Evolutionary conservation across 2,888 invertebrate genomes (phyloP).

Genomic region (Mythimna ferrago): DNA sequence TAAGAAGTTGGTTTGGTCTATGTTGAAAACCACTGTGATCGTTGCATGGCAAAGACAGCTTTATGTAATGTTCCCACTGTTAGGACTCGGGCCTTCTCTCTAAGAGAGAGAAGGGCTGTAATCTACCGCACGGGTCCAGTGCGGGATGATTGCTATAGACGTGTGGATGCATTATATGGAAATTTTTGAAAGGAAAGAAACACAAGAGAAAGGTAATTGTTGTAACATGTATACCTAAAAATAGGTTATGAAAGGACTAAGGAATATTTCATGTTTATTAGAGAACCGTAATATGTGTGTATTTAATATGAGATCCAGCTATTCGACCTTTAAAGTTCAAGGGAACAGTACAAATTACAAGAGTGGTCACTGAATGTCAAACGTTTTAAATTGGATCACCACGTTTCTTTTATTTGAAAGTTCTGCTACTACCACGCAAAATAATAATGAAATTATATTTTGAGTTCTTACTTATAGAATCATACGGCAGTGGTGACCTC

Average conservation of each 20-base stretch:
- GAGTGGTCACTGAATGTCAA: slow-evolving; percentile 33
- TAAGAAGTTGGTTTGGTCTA: no score
- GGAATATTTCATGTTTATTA: no score
- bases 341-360: slow-evolving; percentile 30
- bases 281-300: neutral
- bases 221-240: no score
- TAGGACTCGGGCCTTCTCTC: no score
- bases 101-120: no score
- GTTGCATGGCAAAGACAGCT: neutral
- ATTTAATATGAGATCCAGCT: slow-evolving; percentile 15
- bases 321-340: slow-evolving; percentile 52
- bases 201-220: no score
- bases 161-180: no score
- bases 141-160: no score
- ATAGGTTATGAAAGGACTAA: no score
- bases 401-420: slow-evolving; percentile 15
- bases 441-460: neutral
- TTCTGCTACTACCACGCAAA: neutral
- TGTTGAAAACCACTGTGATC: neutral
- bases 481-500: neutral
- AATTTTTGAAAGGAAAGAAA: neutral
- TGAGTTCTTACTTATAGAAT: neutral
- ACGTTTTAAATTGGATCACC: slow-evolving; percentile 30
- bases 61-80: no score
- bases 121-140: no score